Conservation (phyloP, 2,113 vertebrate genomes). For the Rafetus swinhoei region DNA sequence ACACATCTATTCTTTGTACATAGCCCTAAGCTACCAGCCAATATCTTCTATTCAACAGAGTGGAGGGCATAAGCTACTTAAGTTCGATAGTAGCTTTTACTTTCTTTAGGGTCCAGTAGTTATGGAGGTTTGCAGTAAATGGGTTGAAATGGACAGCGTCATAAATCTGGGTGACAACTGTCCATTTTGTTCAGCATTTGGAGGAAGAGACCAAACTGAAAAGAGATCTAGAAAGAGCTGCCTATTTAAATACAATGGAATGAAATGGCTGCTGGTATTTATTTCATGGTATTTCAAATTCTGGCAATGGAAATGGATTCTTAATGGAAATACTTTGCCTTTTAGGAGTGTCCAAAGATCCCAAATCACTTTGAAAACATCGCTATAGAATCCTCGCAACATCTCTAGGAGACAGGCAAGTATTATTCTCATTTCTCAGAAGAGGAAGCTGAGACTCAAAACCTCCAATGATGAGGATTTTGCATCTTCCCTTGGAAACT, state of each 20-base stretch:
- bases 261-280: neutral
- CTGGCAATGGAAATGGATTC: neutral
- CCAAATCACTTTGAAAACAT: neutral
- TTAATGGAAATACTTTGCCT: neutral
- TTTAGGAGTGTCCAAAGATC: neutral
- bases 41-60: constrained; percentile 48
- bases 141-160: constrained; percentile 32
- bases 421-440: neutral
- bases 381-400: neutral
- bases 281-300: neutral
- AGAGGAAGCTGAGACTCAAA: neutral
- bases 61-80: constrained; percentile 11
- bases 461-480: neutral
- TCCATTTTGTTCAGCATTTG: constrained; percentile 36
- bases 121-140: constrained; percentile 40
- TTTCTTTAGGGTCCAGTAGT: constrained; percentile 47
- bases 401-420: neutral
- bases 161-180: constrained; percentile 54
- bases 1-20: constrained; percentile 58
- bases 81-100: constrained; percentile 63
- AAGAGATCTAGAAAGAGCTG: constrained; percentile 14
- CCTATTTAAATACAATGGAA: neutral
- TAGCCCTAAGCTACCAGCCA: constrained; percentile 57
- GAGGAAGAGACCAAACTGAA: neutral
- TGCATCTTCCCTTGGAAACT: neutral